Conservation (phyloP, 2,888 invertebrate species). For the Myopa testacea region DNA sequence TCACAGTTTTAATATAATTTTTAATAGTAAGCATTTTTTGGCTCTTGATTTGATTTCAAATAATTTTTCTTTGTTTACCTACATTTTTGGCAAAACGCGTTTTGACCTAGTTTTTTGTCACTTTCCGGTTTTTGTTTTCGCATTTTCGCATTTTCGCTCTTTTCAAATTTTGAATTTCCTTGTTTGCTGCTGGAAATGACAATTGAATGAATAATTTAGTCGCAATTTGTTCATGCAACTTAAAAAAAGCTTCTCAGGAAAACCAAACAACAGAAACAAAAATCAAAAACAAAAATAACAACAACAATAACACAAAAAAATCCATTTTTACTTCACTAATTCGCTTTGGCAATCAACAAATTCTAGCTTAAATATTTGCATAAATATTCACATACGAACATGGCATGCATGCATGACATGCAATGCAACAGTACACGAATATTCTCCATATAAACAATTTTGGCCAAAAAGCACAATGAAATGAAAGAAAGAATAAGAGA, state of each 20-base stretch:
- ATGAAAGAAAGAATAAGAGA: no score
- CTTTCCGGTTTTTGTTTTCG: not conserved
- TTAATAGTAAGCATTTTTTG: not conserved
- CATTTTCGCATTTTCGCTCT: not conserved
- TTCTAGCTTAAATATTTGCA: conserved; percentile 18
- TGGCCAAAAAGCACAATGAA: no score
- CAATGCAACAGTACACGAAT: not conserved
- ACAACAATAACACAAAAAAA: not conserved
- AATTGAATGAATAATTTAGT: not conserved
- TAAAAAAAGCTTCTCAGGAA: not conserved
- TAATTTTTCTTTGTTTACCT: not conserved
- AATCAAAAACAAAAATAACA: not conserved
- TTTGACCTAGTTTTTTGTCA: not conserved
- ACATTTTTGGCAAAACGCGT: not conserved
- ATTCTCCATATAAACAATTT: no score
- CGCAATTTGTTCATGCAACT: not conserved
- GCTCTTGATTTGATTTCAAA: conserved; percentile 11
- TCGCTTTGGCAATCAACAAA: conserved; percentile 19
- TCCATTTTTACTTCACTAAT: not conserved
- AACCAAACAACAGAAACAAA: not conserved
- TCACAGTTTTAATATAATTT: not conserved
- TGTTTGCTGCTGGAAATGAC: conserved; percentile 8
- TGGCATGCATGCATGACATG: not conserved
- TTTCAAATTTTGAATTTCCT: not conserved
- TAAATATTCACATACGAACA: conserved; percentile 2